phyloP scores from a whole-genome alignment of 2,888 invertebrate species.

The Eledona agricola region DNA sequence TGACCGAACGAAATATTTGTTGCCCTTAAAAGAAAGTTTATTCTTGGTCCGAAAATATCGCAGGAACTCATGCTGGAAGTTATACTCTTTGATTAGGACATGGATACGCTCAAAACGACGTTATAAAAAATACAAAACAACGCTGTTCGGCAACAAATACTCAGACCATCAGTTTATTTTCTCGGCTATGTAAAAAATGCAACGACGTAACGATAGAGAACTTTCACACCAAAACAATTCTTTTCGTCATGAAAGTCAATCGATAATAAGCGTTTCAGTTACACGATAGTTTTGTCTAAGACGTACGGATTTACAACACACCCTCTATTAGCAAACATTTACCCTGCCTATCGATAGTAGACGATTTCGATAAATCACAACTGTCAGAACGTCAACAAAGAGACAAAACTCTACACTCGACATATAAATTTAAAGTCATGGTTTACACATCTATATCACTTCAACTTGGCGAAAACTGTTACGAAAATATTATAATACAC shows the following conservation, averaged over 20 bases:
- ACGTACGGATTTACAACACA: slow-evolving; percentile 46
- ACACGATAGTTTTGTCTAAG: slow-evolving; percentile 39
- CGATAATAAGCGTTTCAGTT: slow-evolving; percentile 43
- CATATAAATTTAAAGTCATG: slow-evolving; percentile 36
- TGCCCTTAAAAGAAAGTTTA: slow-evolving; percentile 8
- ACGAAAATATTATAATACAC: slow-evolving; percentile 37
- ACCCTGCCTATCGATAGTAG: slow-evolving; percentile 46
- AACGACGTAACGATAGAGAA: slow-evolving; percentile 24
- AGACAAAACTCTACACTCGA: slow-evolving; percentile 22
- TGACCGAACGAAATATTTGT: slow-evolving; percentile 11
- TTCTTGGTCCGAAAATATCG: slow-evolving; percentile 20
- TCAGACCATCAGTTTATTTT: background rate
- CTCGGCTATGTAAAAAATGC: slow-evolving; percentile 6
- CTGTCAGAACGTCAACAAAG: slow-evolving; percentile 26
- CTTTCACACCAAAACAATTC: slow-evolving; percentile 27
- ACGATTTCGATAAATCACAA: slow-evolving; percentile 19
- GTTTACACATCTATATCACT: slow-evolving; percentile 41
- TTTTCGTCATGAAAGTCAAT: slow-evolving; percentile 29
- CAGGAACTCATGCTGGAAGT: slow-evolving; percentile 19
- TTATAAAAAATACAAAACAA: background rate
- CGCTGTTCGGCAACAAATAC: slow-evolving; percentile 14
- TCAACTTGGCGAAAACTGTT: slow-evolving; percentile 38
- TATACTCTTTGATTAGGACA: too few relatives aligned
- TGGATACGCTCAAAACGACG: too few relatives aligned
- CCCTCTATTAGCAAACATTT: slow-evolving; percentile 44